Evolutionary conservation across 2,888 invertebrate genomes (phyloP).

Genomic region (Entomobrya proxima): DNA sequence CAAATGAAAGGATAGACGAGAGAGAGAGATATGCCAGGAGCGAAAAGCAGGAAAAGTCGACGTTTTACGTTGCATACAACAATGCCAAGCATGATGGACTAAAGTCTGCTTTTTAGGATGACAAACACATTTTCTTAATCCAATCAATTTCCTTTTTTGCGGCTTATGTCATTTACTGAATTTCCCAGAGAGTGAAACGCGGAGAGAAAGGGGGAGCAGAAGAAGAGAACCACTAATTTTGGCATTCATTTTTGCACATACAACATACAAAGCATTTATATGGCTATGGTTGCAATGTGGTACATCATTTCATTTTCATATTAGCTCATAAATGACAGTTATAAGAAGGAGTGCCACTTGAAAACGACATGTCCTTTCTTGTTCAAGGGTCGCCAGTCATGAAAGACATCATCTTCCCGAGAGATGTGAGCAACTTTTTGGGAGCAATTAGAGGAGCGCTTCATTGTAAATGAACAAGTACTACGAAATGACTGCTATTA

Average conservation of each 20-base stretch:
- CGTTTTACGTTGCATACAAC: not conserved
- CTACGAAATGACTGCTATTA: not conserved
- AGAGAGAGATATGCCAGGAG: not conserved
- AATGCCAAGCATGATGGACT: constrained; percentile 22
- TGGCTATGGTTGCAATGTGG: not conserved
- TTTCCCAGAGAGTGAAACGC: not conserved
- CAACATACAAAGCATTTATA: not conserved
- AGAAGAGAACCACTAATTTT: not conserved
- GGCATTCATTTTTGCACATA: not conserved
- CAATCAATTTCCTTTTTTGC: constrained; percentile 40
- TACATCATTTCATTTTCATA: not conserved
- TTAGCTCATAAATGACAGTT: not conserved
- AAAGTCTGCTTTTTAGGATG: not conserved
- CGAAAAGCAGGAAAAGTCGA: not conserved
- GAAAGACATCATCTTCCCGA: not conserved
- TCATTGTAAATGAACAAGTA: not conserved
- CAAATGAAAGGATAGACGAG: not conserved
- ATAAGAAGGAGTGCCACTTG: not conserved
- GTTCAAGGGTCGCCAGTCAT: not conserved
- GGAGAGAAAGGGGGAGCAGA: not conserved
- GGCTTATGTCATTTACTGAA: not conserved
- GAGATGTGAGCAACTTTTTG: not conserved
- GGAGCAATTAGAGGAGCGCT: not conserved
- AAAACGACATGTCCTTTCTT: not conserved
- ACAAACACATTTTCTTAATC: constrained; percentile 27